Evolutionary conservation across 2,888 invertebrate genomes (phyloP), one percentile per base, ranked within the genome.

Genomic region (Melanchra persicariae): DNA sequence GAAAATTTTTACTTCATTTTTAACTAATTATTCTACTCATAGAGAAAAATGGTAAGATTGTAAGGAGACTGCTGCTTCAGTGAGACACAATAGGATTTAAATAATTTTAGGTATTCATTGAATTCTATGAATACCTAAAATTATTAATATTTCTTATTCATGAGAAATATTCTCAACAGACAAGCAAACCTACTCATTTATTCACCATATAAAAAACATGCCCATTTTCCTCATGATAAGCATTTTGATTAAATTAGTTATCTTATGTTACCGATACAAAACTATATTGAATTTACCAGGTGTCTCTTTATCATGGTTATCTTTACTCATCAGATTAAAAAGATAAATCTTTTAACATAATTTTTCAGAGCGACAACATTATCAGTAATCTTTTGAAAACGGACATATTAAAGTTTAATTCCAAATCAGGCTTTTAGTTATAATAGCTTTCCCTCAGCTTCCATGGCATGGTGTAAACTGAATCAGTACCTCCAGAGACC

Each of bases 191-290:
- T 6, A 1, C 6, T 34, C 34, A 34, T 7, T 34, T 1, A 34
- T 34, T 34, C 34, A 34, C 34, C 34, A 8, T 2, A 34, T 34
- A 45, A 45, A 45, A 45, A 45, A 19, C 5, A 45, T 30, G 0
- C 1, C 4, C 19, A 19, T 49, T 55, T 65, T 34, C 12, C 24
- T 49, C 24, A 8, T 55, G 75, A 71, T 74, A 74, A 55, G 26
- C 17, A 24, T 55, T 55, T 64, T 74, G 40, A 74, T 74, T 74
- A 55, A 74, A 74, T 40, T 34, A 34, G 37, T 12, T 71, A 65
- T 65, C 65, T 49, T 17, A 2, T 63, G n/a, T 19, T 49, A 9
- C 10, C 24, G 49, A 37, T 52, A 58, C n/a, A 43, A 63, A 52
- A 17, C 1, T 6, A 49, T 34, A 75, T 72, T 66, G 47, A 43